Conservation (phyloP, 2,113 vertebrate genomes). For the Anolis carolinensis region DNA sequence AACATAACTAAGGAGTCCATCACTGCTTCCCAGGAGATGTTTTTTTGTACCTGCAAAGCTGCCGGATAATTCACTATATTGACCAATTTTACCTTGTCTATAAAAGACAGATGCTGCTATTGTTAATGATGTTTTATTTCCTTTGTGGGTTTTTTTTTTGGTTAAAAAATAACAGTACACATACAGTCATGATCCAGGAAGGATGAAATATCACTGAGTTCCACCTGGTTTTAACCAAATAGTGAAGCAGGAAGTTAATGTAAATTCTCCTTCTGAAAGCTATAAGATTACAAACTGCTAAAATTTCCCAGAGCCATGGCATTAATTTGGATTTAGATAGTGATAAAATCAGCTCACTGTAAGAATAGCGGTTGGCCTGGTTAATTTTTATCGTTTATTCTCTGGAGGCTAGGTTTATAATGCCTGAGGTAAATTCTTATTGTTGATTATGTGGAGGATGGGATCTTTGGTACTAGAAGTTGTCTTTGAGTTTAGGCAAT, state of each 20-base stretch:
- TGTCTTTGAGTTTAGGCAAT: too few relatives aligned
- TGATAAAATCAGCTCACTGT: too few relatives aligned
- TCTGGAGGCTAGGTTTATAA: not conserved
- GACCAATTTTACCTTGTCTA: constrained; percentile 17
- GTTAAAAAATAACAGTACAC: not conserved
- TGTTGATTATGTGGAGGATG: too few relatives aligned
- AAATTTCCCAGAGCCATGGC: not conserved
- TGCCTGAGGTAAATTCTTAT: too few relatives aligned
- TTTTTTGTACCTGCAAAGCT: constrained; percentile 29
- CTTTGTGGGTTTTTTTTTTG: constrained; percentile 24
- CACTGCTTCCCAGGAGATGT: constrained; percentile 16
- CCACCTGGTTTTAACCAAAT: not conserved
- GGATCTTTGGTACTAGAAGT: too few relatives aligned
- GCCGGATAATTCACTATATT: constrained; percentile 39
- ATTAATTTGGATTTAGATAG: not conserved
- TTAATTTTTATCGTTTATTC: too few relatives aligned
- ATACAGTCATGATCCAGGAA: not conserved
- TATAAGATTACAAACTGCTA: not conserved
- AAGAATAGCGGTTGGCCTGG: too few relatives aligned
- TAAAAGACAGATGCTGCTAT: constrained; percentile 16
- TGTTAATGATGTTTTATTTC: constrained; percentile 47
- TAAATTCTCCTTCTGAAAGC: too few relatives aligned
- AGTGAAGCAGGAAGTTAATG: not conserved
- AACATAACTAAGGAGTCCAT: constrained; percentile 48
- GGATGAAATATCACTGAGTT: not conserved